Evolutionary conservation across 2,113 vertebrate genomes (phyloP), one percentile per base, ranked within the genome.

Genomic region (Clarias gariepinus): DNA sequence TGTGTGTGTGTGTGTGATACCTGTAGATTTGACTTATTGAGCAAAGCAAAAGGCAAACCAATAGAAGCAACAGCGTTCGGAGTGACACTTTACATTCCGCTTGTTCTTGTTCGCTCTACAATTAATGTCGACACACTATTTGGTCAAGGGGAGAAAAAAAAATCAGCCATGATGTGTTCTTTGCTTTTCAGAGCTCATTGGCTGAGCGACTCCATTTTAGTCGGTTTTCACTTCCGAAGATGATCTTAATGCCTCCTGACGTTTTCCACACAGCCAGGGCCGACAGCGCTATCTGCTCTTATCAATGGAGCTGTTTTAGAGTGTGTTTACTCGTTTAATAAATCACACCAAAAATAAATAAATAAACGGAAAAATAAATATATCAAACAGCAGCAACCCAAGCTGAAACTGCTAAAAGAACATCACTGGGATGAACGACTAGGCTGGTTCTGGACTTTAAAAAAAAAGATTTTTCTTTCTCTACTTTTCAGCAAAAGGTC

Each of bases 251-350:
- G 81, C 85, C 30, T 47, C 36, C 68, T 82, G 79, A 73, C 80
- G 64, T 73, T 47, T 76, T 82, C 61, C 69, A 41, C 74, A 76
- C 25, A 25, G 84, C 28, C 33, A 8, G 84, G 53, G 84, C 53
- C 85, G 82, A 76, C 47, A 82, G 71, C 41, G 69, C 57, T 66
- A 66, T 87, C 86, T 77, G 47, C 83, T 83, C 83, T 57, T 87
- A 87, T 83, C 69, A 87, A 55, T 60, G 13, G 69, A 64, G 85
- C 57, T 19, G 80, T 64, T 82, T 74, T 33, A n/a, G 78, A 86
- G 69, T 41, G 47, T 87, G 86, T 87, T 87, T 87, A 82, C 71
- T 66, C 71, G 64, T 86, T 85, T 79, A 86, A 61, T 77, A 77
- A 87, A 83, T 68, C 47, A 81, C 64, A 4, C 33, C 68, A 52